phyloP scores from a whole-genome alignment of 2,888 invertebrate species.

The Bellardia bayeri region DNA sequence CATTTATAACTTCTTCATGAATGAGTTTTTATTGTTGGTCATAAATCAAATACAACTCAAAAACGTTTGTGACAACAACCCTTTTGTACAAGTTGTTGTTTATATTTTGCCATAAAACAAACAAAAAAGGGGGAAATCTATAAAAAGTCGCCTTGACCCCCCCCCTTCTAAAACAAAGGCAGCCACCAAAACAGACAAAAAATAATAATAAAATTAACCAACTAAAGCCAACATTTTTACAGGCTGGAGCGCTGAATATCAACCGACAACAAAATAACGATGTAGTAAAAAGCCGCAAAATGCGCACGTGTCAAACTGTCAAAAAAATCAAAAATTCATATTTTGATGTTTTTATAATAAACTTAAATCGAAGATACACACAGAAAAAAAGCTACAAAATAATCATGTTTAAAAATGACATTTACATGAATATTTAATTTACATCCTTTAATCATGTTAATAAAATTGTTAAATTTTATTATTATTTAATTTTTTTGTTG shows the following conservation, averaged over 20 bases:
- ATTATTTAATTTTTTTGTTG: constrained; percentile 52
- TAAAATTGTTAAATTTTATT: constrained; percentile 67
- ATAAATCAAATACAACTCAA: constrained; percentile 66
- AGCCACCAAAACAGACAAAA: not conserved
- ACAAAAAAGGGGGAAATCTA: constrained; percentile 39
- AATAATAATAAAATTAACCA: not conserved
- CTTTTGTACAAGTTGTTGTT: constrained; percentile 44
- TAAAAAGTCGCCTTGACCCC: constrained; percentile 51
- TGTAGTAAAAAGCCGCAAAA: constrained; percentile 64
- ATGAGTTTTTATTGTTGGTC: constrained; percentile 67
- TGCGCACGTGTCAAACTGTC: constrained; percentile 73
- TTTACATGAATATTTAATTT: constrained; percentile 72
- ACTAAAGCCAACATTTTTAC: not conserved
- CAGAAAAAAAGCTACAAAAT: constrained; percentile 40
- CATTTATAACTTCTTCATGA: constrained; percentile 68
- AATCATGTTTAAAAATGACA: constrained; percentile 71
- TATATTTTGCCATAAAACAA: not conserved
- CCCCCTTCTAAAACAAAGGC: constrained; percentile 1
- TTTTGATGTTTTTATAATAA: constrained; percentile 59
- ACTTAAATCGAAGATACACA: constrained; percentile 7
- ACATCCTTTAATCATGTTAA: constrained; percentile 72
- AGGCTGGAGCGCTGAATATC: constrained; percentile 9
- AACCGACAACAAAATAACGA: constrained; percentile 40
- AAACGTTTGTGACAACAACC: constrained; percentile 71
- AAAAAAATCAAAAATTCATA: constrained; percentile 65